Evolutionary conservation across 1,140 invertebrate species (phyloP).

Genomic region (Chrysoperla carnea): DNA sequence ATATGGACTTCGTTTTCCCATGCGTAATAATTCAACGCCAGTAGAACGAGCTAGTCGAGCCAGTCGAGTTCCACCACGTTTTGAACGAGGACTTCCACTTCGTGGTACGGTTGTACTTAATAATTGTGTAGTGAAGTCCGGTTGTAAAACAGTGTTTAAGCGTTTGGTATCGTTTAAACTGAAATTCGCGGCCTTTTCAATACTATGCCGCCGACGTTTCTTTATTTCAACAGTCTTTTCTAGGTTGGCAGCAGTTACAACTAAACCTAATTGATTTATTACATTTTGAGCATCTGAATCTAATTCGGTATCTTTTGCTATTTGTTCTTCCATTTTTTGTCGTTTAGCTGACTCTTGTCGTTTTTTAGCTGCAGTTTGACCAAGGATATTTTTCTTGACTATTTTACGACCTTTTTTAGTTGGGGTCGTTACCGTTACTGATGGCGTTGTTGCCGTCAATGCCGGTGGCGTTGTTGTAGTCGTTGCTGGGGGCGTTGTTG

Average conservation of each 20-base stretch:
- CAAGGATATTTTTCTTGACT: background rate
- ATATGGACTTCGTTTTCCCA: constrained; percentile 27
- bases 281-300: constrained; percentile 5
- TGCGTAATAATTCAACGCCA: constrained; percentile 23
- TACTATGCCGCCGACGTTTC: constrained; percentile 17
- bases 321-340: constrained; percentile 4
- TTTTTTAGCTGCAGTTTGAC: background rate
- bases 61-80: constrained; percentile 3
- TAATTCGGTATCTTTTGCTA: background rate
- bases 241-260: constrained; percentile 11
- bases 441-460: too few species aligned
- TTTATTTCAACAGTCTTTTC: constrained; percentile 6
- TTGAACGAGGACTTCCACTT: constrained; percentile 12
- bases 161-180: constrained; percentile 4
- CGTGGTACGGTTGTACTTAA: constrained; percentile 6
- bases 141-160: constrained; percentile 5
- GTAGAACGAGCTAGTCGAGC: constrained; percentile 9
- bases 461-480: too few species aligned
- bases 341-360: background rate
- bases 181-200: constrained; percentile 17
- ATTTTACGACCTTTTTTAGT: too few species aligned
- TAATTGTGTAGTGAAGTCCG: constrained; percentile 8
- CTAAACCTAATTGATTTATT: constrained; percentile 20
- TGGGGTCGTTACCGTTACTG: too few species aligned
- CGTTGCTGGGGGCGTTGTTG: too few species aligned